Evolutionary conservation across 1,140 invertebrate genomes (phyloP).

Genomic region (Trypoxylus dichotomus): DNA sequence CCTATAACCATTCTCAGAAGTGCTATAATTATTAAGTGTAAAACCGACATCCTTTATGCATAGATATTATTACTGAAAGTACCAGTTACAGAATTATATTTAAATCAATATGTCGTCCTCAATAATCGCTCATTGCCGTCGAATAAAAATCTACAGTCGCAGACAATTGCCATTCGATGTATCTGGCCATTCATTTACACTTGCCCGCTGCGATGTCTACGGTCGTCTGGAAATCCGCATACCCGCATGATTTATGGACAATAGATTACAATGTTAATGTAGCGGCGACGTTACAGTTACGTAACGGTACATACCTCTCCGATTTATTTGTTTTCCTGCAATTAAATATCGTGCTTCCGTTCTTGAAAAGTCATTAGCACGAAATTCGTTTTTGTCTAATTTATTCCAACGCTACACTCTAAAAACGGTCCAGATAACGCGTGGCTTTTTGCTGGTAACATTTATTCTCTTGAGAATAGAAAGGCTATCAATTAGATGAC

Average conservation of each 20-base stretch:
- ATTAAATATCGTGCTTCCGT: neutral
- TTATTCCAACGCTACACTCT: neutral
- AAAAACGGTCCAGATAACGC: neutral
- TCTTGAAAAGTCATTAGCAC: slow-evolving; percentile 14
- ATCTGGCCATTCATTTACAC: neutral
- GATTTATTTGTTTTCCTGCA: slow-evolving; percentile 17
- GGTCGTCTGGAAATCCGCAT: slow-evolving; percentile 12
- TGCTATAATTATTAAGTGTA: too few relatives aligned
- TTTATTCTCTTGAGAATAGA: too few relatives aligned
- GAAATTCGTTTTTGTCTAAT: slow-evolving; percentile 5
- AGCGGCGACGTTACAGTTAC: slow-evolving; percentile 12
- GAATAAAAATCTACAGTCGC: too few relatives aligned
- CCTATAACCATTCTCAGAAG: too few relatives aligned
- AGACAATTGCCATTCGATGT: too few relatives aligned
- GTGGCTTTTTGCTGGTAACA: too few relatives aligned
- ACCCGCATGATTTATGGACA: neutral
- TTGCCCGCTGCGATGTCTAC: neutral
- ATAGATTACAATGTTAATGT: slow-evolving; percentile 11
- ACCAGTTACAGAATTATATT: too few relatives aligned
- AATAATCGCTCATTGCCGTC: too few relatives aligned
- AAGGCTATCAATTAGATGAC: too few relatives aligned
- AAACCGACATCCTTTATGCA: too few relatives aligned
- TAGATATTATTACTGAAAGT: too few relatives aligned
- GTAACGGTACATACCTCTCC: neutral
- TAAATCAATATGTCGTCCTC: too few relatives aligned